Evolutionary conservation across 2,113 vertebrate genomes (phyloP), one percentile per base, ranked within the genome.

Genomic region (Donacobius atricapilla): DNA sequence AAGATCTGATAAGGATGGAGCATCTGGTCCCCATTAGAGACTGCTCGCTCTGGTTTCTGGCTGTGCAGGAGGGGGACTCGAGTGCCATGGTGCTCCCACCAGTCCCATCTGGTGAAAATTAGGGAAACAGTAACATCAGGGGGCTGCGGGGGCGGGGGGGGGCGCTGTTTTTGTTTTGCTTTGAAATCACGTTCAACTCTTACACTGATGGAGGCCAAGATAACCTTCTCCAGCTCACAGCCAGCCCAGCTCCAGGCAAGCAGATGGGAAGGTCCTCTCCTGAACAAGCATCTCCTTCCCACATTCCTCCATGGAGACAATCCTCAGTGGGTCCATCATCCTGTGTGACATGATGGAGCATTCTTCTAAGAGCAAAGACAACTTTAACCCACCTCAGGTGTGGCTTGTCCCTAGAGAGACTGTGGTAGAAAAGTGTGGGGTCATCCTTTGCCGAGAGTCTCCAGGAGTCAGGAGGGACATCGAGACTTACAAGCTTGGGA

Each of bases 1-100:
- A 93, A 83, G 90, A 96, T 97, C 97, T 97, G 97, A 97, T 97
- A 97, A 95, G 89, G 79, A 47, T 53, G 78, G 35, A 82, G 95
- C 97, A 97, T 97, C 97, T 97, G 97, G 89, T 97, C 95, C 79
- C 76, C 72, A 97, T 97, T 97, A 97, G 84, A 79, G 54, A 57
- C 89, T 70, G 86, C 70, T 81, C 1, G 3, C 84, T 93, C 84
- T 96, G 40, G 53, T 88, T 96, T 89, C 92, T 96, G 68, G 57
- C 83, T 2, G 4, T 65, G 93, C 10, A 2, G 51, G 82, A 76
- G 71, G 44, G 70, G 70, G 47, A 84, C 44, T 80, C 2, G 14
- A 64, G 90, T 10, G 35, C 77, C 5, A 18, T 42, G 79, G 90
- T 85, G 90, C 90, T 96, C 76, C 48, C 78, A 87, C 89, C 33